Conservation (phyloP, 2,888 invertebrate species). For the Cartodere bifasciata region DNA sequence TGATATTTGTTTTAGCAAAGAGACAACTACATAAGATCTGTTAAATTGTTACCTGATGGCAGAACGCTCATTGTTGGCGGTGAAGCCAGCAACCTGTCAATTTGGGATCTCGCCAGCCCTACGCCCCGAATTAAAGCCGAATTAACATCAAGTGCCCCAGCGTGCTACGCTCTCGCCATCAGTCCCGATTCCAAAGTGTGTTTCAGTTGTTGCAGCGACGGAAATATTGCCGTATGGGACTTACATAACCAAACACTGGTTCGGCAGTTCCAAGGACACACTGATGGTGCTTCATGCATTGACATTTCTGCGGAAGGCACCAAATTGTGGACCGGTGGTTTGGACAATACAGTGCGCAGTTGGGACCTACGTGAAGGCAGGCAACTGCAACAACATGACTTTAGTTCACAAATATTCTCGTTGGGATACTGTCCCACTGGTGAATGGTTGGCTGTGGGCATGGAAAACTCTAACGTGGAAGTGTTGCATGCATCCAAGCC, state of each 20-base stretch:
- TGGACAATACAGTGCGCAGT: slow-evolving; percentile 92
- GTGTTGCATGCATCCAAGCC: slow-evolving; percentile 82
- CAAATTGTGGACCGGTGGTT: slow-evolving; percentile 82
- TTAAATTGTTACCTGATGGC: slow-evolving; percentile 88
- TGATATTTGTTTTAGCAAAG: slow-evolving; percentile 53
- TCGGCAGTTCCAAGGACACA: slow-evolving; percentile 90
- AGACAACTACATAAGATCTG: slow-evolving; percentile 92
- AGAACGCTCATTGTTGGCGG: slow-evolving; percentile 92
- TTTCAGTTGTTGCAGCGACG: slow-evolving; percentile 98
- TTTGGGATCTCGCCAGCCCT: slow-evolving; percentile 89
- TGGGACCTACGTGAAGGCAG: slow-evolving; percentile 93
- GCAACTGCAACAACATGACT: slow-evolving; percentile 90
- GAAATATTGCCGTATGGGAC: slow-evolving; percentile 96
- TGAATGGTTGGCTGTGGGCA: slow-evolving; percentile 95
- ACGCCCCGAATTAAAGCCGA: slow-evolving; percentile 89
- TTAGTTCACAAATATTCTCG: slow-evolving; percentile 80
- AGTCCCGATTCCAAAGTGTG: slow-evolving; percentile 95
- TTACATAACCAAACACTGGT: slow-evolving; percentile 82
- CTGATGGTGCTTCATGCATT: slow-evolving; percentile 95
- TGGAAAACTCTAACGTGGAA: slow-evolving; percentile 97
- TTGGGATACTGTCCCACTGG: slow-evolving; percentile 86
- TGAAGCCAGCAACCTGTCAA: slow-evolving; percentile 87
- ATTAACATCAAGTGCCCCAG: slow-evolving; percentile 81
- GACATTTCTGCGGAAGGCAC: slow-evolving; percentile 91
- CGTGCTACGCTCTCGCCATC: slow-evolving; percentile 95